A percentile compares a stretch with the other conserved stretches of the same genome.
Conservation (phyloP, 64 coral and sea anemone genomes). For the Dendronephthya gigantea region DNA sequence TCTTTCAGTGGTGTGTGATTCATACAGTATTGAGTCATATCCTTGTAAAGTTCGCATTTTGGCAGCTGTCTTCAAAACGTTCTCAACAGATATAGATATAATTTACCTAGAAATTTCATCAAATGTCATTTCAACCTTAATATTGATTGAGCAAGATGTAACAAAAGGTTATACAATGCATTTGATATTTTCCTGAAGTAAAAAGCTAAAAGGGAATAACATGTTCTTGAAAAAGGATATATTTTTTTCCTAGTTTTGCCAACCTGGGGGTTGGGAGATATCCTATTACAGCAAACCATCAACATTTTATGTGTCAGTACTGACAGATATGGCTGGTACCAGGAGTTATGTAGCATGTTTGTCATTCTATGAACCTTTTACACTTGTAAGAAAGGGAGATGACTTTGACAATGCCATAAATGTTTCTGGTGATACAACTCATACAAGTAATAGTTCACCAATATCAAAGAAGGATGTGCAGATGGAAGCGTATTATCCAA, state of each 20-base stretch:
- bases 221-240: too few species aligned
- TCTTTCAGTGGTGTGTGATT: too few species aligned
- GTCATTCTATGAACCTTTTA: constrained; percentile 78
- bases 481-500: constrained; percentile 64
- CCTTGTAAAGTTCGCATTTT: too few species aligned
- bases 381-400: neutral
- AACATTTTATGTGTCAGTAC: constrained; percentile 88
- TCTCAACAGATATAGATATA: too few species aligned
- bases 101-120: too few species aligned
- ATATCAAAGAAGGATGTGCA: constrained; percentile 39
- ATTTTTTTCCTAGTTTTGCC: constrained; percentile 65
- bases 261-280: constrained; percentile 75
- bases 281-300: constrained; percentile 63
- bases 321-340: constrained; percentile 84
- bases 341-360: constrained; percentile 89
- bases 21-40: too few species aligned
- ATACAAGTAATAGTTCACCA: constrained; percentile 42
- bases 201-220: too few species aligned
- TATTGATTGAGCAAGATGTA: too few species aligned
- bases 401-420: neutral
- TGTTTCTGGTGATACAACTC: neutral
- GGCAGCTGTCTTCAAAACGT: too few species aligned
- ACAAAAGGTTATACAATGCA: too few species aligned
- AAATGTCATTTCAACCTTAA: too few species aligned
- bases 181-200: too few species aligned